Evolutionary conservation across 2,113 vertebrate genomes (phyloP).

Genomic region (Solea solea): DNA sequence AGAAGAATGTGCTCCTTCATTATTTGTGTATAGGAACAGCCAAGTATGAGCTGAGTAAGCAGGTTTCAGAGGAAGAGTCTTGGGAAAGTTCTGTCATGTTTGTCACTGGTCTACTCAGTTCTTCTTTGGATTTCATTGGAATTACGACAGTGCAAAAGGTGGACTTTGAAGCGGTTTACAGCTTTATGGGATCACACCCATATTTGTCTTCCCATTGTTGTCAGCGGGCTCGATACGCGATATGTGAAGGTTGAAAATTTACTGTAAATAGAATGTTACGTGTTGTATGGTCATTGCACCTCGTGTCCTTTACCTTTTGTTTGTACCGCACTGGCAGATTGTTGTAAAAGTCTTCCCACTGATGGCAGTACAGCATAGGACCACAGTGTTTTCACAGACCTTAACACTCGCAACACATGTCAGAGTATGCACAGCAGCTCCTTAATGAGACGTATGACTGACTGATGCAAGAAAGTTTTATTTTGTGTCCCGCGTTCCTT

Average conservation of each 20-base stretch:
- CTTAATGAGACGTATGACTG: not conserved
- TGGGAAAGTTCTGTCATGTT: too few relatives aligned
- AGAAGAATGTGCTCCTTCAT: not conserved
- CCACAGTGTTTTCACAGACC: not conserved
- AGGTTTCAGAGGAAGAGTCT: not conserved
- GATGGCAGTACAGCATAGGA: not conserved
- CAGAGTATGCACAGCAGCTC: not conserved
- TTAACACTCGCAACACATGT: not conserved
- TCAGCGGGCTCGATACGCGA: not conserved
- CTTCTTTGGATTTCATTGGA: too few relatives aligned
- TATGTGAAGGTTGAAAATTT: not conserved
- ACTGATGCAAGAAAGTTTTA: not conserved
- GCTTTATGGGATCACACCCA: conserved; percentile 6
- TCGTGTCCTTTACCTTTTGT: not conserved
- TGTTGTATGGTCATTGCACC: not conserved
- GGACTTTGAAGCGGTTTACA: conserved; percentile 54
- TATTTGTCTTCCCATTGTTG: conserved; percentile 28
- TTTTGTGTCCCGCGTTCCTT: not conserved
- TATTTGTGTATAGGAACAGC: not conserved
- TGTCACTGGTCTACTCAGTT: too few relatives aligned
- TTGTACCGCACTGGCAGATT: not conserved
- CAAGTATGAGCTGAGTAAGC: too few relatives aligned
- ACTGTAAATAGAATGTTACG: not conserved
- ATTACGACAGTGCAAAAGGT: not conserved
- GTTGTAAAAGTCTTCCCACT: too few relatives aligned